phyloP scores from a whole-genome alignment of 2,888 invertebrate species.

The Macrosiphum euphorbiae region DNA sequence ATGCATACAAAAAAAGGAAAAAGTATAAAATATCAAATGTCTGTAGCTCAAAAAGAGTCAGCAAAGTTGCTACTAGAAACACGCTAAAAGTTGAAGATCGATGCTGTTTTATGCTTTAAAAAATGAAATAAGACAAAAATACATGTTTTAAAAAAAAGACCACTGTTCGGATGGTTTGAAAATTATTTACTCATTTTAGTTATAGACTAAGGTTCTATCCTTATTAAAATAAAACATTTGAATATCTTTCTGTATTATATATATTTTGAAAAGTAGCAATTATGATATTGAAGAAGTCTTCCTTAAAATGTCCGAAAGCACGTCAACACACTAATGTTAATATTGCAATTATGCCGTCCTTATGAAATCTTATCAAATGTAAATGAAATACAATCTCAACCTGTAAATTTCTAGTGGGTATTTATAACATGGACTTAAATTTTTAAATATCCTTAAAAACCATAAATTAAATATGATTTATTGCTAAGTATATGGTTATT shows the following conservation, averaged over 20 bases:
- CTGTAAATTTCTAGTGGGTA: background rate
- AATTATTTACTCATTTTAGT: background rate
- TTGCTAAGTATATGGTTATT: background rate
- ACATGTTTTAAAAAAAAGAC: background rate
- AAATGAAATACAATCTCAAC: background rate
- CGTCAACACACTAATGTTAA: background rate
- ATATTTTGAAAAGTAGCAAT: background rate
- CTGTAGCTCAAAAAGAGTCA: background rate
- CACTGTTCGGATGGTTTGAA: background rate
- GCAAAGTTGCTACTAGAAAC: background rate
- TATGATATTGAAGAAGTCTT: background rate
- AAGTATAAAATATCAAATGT: background rate
- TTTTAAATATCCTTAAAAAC: background rate
- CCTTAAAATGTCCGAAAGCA: background rate
- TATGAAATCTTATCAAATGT: background rate
- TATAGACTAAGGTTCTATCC: background rate
- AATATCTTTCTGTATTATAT: background rate
- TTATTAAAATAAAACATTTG: background rate
- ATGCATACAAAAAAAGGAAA: background rate
- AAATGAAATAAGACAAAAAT: background rate
- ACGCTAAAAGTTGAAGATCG: background rate
- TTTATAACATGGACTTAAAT: background rate
- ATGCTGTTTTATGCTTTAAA: background rate
- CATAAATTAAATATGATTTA: constrained; percentile 5
- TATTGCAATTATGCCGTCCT: background rate